Evolutionary conservation across 2,888 invertebrate species (phyloP).

Genomic region (Strigamia maritima): DNA sequence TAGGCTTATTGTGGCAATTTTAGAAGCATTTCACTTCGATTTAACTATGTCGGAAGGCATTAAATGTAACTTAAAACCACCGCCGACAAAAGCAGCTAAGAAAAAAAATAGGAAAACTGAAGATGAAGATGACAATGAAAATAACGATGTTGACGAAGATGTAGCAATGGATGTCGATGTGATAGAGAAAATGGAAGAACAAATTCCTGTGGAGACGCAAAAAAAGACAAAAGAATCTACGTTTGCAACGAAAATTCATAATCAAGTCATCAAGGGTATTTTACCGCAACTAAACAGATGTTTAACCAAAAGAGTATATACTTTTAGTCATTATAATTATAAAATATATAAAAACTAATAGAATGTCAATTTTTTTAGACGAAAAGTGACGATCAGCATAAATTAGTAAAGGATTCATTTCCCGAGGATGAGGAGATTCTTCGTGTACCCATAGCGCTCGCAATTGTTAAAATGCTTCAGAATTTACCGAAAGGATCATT

Average conservation of each 20-base stretch:
- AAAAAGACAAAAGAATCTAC: neutral
- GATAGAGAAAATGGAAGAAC: constrained; percentile 44
- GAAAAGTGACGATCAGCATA: constrained; percentile 63
- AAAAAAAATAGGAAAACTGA: neutral
- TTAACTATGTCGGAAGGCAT: constrained; percentile 51
- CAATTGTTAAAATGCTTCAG: constrained; percentile 85
- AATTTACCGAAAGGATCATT: constrained; percentile 74
- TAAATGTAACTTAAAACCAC: constrained; percentile 27
- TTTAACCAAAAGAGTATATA: constrained; percentile 57
- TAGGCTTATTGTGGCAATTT: constrained; percentile 58
- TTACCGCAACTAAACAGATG: constrained; percentile 76
- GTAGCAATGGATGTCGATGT: constrained; percentile 24
- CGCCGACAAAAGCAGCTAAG: neutral
- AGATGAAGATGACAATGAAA: neutral
- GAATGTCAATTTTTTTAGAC: constrained; percentile 2
- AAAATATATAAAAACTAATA: too few species aligned
- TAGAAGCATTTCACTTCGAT: constrained; percentile 91
- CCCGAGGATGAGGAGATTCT: constrained; percentile 72
- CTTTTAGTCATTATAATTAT: too few species aligned
- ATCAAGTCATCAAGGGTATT: constrained; percentile 66
- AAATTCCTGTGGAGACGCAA: neutral
- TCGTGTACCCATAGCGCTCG: constrained; percentile 86
- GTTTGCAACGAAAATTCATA: constrained; percentile 66
- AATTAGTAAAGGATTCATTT: constrained; percentile 45
- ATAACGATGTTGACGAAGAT: neutral